Percentiles rank a stretch among this genome's conserved stretches.
These are phyloP conservation scores for Halictus rubicundus DNA, from an alignment of 1,140 invertebrate species.

Conservation along the genomic window DNA sequence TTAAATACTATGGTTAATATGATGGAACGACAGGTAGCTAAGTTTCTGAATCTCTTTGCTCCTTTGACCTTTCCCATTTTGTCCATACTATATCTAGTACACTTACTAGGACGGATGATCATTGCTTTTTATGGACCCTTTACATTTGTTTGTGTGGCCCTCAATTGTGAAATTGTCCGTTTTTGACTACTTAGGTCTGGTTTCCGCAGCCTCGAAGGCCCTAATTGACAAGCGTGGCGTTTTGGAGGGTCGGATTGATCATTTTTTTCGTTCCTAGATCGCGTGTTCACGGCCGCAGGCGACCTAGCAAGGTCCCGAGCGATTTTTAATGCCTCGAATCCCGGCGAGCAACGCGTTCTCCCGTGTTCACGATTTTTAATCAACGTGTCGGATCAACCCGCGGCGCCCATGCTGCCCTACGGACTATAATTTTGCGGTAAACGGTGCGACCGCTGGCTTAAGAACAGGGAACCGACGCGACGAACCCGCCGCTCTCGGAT, in stretches of 20 bases:
- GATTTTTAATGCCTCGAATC: not conserved
- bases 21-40: too few relatives aligned
- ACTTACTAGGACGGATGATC: too few relatives aligned
- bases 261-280: not conserved
- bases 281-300: not conserved
- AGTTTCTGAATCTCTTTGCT: too few relatives aligned
- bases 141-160: too few relatives aligned
- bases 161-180: too few relatives aligned
- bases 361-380: constrained; percentile 52
- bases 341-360: not conserved
- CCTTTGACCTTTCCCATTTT: too few relatives aligned
- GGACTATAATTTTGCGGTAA: constrained; percentile 65
- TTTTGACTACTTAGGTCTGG: too few relatives aligned
- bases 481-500: constrained; percentile 31
- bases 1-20: too few relatives aligned
- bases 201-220: too few relatives aligned
- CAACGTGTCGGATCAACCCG: constrained; percentile 44
- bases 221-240: not conserved
- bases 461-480: constrained; percentile 45
- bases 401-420: constrained; percentile 28
- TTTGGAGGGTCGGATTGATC: not conserved
- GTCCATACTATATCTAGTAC: too few relatives aligned
- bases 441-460: constrained; percentile 39
- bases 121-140: too few relatives aligned
- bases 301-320: not conserved